phyloP scores from a whole-genome alignment of 1,140 invertebrate genomes.

The Eumeta japonica region DNA sequence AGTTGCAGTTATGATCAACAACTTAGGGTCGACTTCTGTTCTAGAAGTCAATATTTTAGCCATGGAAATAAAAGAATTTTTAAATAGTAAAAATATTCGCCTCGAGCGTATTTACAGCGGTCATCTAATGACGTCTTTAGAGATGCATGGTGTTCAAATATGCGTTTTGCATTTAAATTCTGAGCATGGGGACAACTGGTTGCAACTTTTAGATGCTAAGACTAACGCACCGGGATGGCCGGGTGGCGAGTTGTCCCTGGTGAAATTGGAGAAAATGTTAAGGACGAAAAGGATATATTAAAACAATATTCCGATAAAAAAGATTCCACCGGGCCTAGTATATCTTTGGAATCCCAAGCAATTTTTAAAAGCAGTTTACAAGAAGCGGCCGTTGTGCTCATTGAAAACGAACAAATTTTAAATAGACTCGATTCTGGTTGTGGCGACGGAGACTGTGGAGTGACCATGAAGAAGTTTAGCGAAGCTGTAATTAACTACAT shows the following conservation, averaged over 20 bases:
- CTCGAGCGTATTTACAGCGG: conserved; percentile 71
- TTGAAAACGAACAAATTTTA: conserved; percentile 60
- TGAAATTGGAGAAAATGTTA: conserved; percentile 11
- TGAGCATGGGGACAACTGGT: conserved; percentile 43
- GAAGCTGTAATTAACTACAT: neutral
- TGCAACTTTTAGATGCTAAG: conserved; percentile 60
- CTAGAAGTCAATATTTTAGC: conserved; percentile 77
- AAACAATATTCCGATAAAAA: too few relatives aligned
- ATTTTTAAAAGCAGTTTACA: conserved; percentile 54
- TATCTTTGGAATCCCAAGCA: conserved; percentile 33
- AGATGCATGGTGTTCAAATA: conserved; percentile 79
- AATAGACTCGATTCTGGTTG: conserved; percentile 73
- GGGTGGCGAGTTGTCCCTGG: conserved; percentile 32
- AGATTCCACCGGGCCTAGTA: too few relatives aligned
- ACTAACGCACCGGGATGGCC: conserved; percentile 65
- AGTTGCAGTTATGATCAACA: conserved; percentile 74
- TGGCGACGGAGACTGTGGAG: conserved; percentile 83
- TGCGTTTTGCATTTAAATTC: conserved; percentile 65
- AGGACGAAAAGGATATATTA: conserved; percentile 27
- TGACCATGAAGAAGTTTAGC: conserved; percentile 64
- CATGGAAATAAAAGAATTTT: conserved; percentile 65
- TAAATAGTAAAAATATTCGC: conserved; percentile 55
- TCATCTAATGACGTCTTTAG: conserved; percentile 75
- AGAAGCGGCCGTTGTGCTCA: conserved; percentile 54
- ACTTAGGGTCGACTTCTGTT: conserved; percentile 75